A percentile compares a stretch with the other conserved stretches of the same genome.
These are phyloP conservation scores for Heteractis magnifica DNA, from an alignment of 92 coral and sea anemone species.

Conservation along the genomic window DNA sequence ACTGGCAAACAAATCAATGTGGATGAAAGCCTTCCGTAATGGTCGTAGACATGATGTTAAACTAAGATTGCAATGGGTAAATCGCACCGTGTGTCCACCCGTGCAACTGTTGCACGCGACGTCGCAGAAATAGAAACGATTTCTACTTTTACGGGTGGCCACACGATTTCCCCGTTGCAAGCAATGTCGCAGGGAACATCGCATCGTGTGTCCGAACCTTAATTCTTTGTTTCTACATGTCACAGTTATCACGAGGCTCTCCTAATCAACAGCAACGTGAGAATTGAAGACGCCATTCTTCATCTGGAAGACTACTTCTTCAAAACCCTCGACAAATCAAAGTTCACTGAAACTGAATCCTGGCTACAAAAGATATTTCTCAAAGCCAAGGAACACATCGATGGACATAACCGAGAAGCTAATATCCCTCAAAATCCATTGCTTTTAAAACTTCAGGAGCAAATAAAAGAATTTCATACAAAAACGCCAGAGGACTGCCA, in stretches of 20 bases:
- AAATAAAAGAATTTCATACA: conserved; percentile 30
- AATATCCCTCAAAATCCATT: conserved; percentile 49
- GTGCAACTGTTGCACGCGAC: too few relatives aligned
- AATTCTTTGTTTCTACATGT: not conserved
- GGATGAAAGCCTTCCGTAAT: too few relatives aligned
- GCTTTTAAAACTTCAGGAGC: conserved; percentile 36
- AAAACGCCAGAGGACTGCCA: not conserved
- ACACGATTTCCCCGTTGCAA: not conserved
- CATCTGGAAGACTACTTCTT: conserved; percentile 38
- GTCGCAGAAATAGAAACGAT: too few relatives aligned
- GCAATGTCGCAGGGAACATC: not conserved
- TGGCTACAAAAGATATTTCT: conserved; percentile 10
- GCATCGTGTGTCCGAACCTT: not conserved
- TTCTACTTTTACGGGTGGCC: too few relatives aligned
- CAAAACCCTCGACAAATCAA: conserved; percentile 15
- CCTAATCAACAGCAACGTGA: conserved; percentile 51
- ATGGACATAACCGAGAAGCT: conserved; percentile 6
- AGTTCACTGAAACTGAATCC: conserved; percentile 23
- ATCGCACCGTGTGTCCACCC: too few relatives aligned
- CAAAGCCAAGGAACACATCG: conserved; percentile 28
- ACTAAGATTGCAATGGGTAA: too few relatives aligned
- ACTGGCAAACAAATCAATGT: too few relatives aligned
- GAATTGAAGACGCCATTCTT: conserved; percentile 55
- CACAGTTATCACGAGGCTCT: conserved; percentile 56
- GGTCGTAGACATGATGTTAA: too few relatives aligned